These are phyloP conservation scores for Drosophila cracens DNA, from an alignment of 2,888 invertebrate genomes.

Conservation along the genomic window DNA sequence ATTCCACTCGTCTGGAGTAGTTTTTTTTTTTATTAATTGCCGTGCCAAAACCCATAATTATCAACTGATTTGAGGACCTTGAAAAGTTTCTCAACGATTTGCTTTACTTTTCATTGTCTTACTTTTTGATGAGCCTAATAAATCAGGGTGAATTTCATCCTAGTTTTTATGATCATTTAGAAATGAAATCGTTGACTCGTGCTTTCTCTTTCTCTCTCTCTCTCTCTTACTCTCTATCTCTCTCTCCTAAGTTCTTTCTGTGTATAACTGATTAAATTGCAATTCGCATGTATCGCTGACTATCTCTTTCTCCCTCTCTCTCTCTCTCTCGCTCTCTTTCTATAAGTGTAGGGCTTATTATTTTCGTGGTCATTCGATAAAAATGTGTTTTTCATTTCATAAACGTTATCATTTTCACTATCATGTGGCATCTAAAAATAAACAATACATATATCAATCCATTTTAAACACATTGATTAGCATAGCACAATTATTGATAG, in stretches of 20 bases:
- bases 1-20: neutral
- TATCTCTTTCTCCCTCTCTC: neutral
- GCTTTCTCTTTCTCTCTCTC: neutral
- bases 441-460: slow-evolving; percentile 32
- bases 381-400: slow-evolving; percentile 27
- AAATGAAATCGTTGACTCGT: neutral
- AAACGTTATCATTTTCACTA: slow-evolving; percentile 30
- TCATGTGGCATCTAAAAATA: slow-evolving; percentile 27
- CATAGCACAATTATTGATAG: slow-evolving; percentile 32
- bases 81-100: neutral
- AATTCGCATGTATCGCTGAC: neutral
- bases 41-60: neutral
- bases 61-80: neutral
- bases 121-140: neutral
- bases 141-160: slow-evolving; percentile 6
- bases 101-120: neutral
- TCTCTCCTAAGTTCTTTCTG: neutral
- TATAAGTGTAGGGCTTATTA: neutral
- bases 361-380: slow-evolving; percentile 1
- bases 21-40: neutral
- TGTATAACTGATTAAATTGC: slow-evolving; percentile 5
- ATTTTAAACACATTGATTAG: slow-evolving; percentile 54
- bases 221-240: neutral
- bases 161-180: neutral
- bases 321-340: neutral